These are phyloP conservation scores for Pterophyllum scalare DNA, from an alignment of 2,113 vertebrate genomes.

Conservation along the genomic window DNA sequence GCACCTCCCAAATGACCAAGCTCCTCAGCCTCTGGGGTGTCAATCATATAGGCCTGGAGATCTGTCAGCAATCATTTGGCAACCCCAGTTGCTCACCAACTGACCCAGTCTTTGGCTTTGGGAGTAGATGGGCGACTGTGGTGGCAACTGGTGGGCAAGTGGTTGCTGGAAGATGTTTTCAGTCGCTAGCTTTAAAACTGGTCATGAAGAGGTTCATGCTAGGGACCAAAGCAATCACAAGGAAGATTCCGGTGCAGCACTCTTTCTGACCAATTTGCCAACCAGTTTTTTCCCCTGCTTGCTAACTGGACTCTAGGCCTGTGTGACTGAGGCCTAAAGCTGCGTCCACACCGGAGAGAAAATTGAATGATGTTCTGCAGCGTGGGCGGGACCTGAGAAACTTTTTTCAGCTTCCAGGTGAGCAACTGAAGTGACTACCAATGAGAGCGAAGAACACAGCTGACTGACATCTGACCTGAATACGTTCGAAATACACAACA, in stretches of 20 bases:
- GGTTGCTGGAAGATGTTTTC: not conserved
- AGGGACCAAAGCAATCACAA: not conserved
- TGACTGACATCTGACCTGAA: not conserved
- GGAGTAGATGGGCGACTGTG: not conserved
- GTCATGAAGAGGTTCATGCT: fast-evolving
- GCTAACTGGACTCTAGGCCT: not conserved
- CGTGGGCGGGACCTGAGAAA: not conserved
- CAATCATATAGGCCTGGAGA: not conserved
- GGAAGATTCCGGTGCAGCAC: not conserved
- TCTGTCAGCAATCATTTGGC: not conserved
- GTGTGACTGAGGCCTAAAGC: not conserved
- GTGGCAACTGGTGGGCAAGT: not conserved
- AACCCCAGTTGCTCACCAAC: not conserved
- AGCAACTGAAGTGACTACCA: too few species aligned
- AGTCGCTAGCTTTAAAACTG: not conserved
- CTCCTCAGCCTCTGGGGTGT: not conserved
- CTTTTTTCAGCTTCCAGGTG: too few species aligned
- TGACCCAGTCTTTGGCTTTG: too few species aligned
- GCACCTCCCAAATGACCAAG: not conserved
- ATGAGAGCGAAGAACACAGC: not conserved
- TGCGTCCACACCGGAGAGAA: not conserved
- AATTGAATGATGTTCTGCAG: not conserved
- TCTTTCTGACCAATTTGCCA: fast-evolving
- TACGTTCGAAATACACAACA: not conserved
- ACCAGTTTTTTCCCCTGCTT: fast-evolving